Evolutionary conservation across 2,888 invertebrate species (phyloP).

Genomic region (Julus scanicus): DNA sequence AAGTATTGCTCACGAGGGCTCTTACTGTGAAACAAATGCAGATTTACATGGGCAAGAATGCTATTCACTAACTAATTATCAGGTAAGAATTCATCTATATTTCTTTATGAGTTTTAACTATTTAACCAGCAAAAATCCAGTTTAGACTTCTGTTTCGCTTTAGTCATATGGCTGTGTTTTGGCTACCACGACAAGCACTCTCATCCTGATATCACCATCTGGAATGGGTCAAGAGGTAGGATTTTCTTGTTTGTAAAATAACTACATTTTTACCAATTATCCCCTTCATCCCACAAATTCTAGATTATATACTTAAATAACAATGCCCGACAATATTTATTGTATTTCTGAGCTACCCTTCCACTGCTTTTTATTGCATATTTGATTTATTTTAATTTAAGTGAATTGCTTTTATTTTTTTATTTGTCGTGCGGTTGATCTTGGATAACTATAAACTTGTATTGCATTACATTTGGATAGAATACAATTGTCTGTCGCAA

Average conservation of each 20-base stretch:
- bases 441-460: not conserved
- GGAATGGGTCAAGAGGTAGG: slow-evolving; percentile 74
- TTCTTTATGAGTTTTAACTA: not conserved
- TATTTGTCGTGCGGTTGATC: not conserved
- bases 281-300: too few relatives aligned
- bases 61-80: slow-evolving; percentile 64
- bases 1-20: slow-evolving; percentile 86
- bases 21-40: slow-evolving; percentile 83
- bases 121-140: not conserved
- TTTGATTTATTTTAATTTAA: not conserved
- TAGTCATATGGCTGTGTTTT: slow-evolving; percentile 81
- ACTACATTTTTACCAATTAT: not conserved
- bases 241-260: slow-evolving; percentile 45
- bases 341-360: too few relatives aligned
- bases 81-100: slow-evolving; percentile 56
- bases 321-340: not conserved
- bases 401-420: slow-evolving; percentile 14
- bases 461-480: slow-evolving; percentile 60
- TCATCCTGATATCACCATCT: slow-evolving; percentile 76
- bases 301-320: not conserved
- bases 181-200: slow-evolving; percentile 90
- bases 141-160: slow-evolving; percentile 63
- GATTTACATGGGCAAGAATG: slow-evolving; percentile 77
- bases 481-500: slow-evolving; percentile 67
- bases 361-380: too few relatives aligned